Percentiles rank a stretch among this genome's conserved stretches.
Conservation (phyloP, 2,797 vertebrate species). For the Fundulus diaphanus region DNA sequence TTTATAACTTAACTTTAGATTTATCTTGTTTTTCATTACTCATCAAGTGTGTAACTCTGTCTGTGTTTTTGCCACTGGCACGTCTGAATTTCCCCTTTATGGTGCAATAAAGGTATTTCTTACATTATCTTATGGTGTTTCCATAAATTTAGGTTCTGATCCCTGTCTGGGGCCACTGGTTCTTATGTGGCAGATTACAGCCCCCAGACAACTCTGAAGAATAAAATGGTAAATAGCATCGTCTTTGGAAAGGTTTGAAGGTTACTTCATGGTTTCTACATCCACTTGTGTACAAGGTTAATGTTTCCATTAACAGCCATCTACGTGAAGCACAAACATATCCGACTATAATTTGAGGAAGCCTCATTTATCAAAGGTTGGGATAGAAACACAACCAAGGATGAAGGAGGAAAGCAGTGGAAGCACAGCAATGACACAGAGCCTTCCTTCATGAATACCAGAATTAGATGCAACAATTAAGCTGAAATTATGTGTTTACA, state of each 20-base stretch:
- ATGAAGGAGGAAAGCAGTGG: background rate
- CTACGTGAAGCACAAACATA: background rate
- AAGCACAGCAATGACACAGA: background rate
- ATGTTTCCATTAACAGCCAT: background rate
- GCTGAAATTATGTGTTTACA: background rate
- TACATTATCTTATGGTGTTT: too few species aligned
- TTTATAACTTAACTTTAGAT: too few species aligned
- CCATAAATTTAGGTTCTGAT: too few species aligned
- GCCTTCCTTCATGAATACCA: background rate
- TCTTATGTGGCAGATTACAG: too few species aligned
- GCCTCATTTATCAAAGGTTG: background rate
- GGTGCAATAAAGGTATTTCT: too few species aligned
- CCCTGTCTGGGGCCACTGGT: too few species aligned
- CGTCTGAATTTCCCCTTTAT: too few species aligned
- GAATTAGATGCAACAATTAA: background rate
- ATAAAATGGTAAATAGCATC: background rate
- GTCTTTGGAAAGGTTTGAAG: background rate
- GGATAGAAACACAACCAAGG: background rate
- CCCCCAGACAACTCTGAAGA: background rate
- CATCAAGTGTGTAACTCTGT: too few species aligned
- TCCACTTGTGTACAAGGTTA: background rate
- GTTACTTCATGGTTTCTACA: background rate
- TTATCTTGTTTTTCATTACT: too few species aligned
- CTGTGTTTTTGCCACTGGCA: too few species aligned
- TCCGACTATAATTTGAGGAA: background rate